These are phyloP conservation scores for Cercopithecus petaurista DNA, from an alignment of 2,797 vertebrate genomes.

Conservation along the genomic window DNA sequence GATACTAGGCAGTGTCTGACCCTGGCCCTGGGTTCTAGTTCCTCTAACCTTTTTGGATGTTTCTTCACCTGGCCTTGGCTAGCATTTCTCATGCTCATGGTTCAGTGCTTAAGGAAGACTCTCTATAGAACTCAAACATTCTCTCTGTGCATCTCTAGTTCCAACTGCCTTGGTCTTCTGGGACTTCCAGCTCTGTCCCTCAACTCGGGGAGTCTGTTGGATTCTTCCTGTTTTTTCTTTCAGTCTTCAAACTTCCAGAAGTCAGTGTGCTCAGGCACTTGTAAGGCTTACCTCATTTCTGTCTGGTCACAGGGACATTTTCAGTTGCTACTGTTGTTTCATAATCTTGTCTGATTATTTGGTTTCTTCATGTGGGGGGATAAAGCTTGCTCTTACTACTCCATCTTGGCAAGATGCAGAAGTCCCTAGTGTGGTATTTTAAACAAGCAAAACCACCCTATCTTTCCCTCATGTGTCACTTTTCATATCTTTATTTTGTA, in stretches of 20 bases:
- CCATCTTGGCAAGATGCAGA: not conserved
- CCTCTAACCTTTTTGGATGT: not conserved
- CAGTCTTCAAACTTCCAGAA: not conserved
- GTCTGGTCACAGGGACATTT: not conserved
- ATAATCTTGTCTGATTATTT: not conserved
- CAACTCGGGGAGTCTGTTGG: not conserved
- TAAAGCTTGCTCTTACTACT: not conserved
- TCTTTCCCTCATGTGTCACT: not conserved
- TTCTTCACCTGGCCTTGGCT: not conserved
- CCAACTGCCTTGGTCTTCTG: not conserved
- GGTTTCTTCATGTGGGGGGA: not conserved
- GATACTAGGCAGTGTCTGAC: too few species aligned
- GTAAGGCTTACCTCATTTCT: not conserved
- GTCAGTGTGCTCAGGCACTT: not conserved
- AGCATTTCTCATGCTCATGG: not conserved
- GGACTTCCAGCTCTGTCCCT: not conserved
- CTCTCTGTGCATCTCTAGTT: not conserved
- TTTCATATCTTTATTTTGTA: not conserved
- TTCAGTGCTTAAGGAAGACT: not conserved
- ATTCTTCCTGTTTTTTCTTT: not conserved
- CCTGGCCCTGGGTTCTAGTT: not conserved
- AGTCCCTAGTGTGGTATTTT: not conserved
- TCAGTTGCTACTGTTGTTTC: not conserved
- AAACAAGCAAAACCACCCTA: not conserved
- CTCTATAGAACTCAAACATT: not conserved